phyloP scores from a whole-genome alignment of 2,797 vertebrate genomes.

The Chrysocyon brachyurus region DNA sequence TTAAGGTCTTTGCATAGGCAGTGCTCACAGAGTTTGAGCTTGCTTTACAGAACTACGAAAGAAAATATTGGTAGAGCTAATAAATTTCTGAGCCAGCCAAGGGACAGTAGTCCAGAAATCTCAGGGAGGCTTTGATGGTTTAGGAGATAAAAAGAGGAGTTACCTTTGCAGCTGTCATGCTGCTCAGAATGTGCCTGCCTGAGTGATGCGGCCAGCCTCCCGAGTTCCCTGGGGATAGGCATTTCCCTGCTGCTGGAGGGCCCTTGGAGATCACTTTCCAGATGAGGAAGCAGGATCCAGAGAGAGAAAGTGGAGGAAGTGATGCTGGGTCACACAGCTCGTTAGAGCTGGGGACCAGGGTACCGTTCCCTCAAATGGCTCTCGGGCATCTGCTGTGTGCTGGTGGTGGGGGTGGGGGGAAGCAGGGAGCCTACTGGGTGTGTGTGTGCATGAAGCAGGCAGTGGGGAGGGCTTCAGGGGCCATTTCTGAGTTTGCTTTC shows the following conservation, averaged over 20 bases:
- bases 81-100: conserved; percentile 88
- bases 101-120: conserved; percentile 81
- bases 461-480: too few relatives aligned
- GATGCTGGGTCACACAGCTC: neutral
- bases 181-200: neutral
- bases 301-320: neutral
- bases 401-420: neutral
- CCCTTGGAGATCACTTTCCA: neutral
- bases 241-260: neutral
- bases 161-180: conserved; percentile 76
- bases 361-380: neutral
- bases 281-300: neutral
- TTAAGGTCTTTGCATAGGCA: conserved; percentile 90
- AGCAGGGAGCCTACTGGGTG: neutral
- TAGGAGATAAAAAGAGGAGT: conserved; percentile 81
- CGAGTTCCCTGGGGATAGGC: neutral
- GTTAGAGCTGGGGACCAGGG: rapidly evolving
- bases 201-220: neutral
- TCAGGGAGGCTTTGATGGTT: conserved; percentile 79
- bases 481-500: neutral
- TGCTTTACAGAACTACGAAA: conserved; percentile 88
- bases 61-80: conserved; percentile 90
- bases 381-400: neutral
- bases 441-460: neutral
- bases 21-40: conserved; percentile 86